Conservation (phyloP, 2,113 vertebrate species). For the Corythaixoides concolor region DNA sequence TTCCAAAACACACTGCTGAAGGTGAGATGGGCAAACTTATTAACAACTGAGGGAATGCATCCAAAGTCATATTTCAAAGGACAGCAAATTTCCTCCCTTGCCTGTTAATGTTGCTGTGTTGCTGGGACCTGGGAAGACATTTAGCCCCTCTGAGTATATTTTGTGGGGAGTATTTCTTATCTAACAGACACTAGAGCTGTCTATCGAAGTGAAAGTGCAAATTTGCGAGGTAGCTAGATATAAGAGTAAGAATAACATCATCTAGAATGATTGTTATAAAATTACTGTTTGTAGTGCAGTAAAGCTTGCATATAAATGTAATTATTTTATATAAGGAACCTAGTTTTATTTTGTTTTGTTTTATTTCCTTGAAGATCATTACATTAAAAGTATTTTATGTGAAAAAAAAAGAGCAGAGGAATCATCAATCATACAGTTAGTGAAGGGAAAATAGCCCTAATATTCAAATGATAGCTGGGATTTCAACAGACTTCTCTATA, state of each 20-base stretch:
- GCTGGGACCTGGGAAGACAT: not conserved
- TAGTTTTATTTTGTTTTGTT: not conserved
- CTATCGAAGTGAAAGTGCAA: not conserved
- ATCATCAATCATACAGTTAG: not conserved
- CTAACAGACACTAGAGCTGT: not conserved
- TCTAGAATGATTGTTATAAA: not conserved
- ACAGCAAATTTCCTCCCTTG: not conserved
- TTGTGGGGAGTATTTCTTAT: not conserved
- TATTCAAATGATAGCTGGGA: not conserved
- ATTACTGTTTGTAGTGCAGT: not conserved
- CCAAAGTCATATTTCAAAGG: not conserved
- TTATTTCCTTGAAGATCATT: not conserved
- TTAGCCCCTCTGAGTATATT: not conserved
- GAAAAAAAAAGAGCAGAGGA: not conserved
- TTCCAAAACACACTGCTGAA: not conserved
- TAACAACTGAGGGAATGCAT: not conserved
- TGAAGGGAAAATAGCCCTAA: not conserved
- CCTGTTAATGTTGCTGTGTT: not conserved
- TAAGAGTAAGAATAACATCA: not conserved
- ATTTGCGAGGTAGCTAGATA: not conserved
- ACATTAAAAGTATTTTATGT: not conserved
- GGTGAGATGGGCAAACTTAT: not conserved
- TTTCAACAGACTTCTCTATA: not conserved
- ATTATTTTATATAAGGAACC: not conserved
- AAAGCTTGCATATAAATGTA: not conserved